Evolutionary conservation across 2,888 invertebrate genomes (phyloP).

Genomic region (Noctua janthina): DNA sequence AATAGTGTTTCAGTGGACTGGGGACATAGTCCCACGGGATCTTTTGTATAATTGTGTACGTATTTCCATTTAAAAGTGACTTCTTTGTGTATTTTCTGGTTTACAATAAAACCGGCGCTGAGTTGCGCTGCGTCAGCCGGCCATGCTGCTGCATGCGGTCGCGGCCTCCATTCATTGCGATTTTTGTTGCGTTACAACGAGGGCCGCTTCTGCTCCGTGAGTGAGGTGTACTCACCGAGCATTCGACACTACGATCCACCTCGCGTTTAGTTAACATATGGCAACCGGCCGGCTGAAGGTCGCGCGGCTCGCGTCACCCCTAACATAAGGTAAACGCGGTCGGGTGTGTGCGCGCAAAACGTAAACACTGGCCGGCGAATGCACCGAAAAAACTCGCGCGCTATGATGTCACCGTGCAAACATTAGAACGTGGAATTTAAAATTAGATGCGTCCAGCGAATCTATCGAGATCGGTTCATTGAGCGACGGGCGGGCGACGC

Average conservation of each 20-base stretch:
- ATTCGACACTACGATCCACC: conserved; percentile 37
- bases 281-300: conserved; percentile 74
- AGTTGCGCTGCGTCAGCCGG: conserved; percentile 69
- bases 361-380: conserved; percentile 86
- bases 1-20: conserved; percentile 73
- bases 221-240: conserved; percentile 10
- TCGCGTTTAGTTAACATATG: conserved; percentile 62
- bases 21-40: conserved; percentile 65
- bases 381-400: conserved; percentile 85
- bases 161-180: conserved; percentile 54
- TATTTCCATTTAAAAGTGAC: conserved; percentile 52
- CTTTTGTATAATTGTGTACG: conserved; percentile 66
- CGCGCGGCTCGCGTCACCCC: conserved; percentile 77
- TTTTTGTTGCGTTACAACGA: conserved; percentile 66
- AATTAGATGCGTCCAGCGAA: conserved; percentile 86
- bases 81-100: conserved; percentile 72
- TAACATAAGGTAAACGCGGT: conserved; percentile 77
- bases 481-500: conserved; percentile 89
- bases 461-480: conserved; percentile 86
- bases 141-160: conserved; percentile 59
- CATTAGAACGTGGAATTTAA: conserved; percentile 86
- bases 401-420: conserved; percentile 89
- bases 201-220: conserved; percentile 31
- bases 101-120: conserved; percentile 68
- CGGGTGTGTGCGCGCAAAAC: conserved; percentile 81